These are phyloP conservation scores for Anseranas semipalmata DNA, from an alignment of 2,113 vertebrate genomes.

Conservation along the genomic window DNA sequence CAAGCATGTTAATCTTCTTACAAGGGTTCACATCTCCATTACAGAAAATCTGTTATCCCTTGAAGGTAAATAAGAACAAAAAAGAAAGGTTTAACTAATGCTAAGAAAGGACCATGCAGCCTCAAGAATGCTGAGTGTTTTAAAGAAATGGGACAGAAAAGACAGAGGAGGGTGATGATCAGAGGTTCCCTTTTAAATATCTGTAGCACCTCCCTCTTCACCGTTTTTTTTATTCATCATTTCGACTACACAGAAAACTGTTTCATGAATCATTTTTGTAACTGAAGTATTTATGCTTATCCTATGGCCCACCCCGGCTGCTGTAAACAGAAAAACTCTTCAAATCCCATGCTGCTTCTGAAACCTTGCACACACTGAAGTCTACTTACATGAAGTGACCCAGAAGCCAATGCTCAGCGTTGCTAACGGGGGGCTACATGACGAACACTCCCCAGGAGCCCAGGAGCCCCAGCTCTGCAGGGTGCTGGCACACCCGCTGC, in stretches of 20 bases:
- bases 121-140: neutral
- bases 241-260: neutral
- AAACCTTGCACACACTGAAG: neutral
- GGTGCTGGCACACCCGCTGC: neutral
- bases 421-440: neutral
- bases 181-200: neutral
- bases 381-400: neutral
- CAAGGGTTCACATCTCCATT: neutral
- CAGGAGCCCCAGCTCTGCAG: neutral
- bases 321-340: neutral
- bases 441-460: neutral
- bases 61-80: neutral
- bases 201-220: neutral
- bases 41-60: neutral
- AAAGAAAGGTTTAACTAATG: neutral
- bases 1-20: neutral
- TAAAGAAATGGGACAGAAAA: neutral
- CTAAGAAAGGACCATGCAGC: neutral
- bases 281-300: neutral
- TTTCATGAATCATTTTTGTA: neutral
- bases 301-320: neutral
- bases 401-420: neutral
- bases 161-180: neutral
- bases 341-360: neutral
- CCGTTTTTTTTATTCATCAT: neutral